Percentiles rank a stretch among this genome's conserved stretches.
Evolutionary conservation across 2,888 invertebrate genomes (phyloP).

Genomic region (Heliconius ethilla): DNA sequence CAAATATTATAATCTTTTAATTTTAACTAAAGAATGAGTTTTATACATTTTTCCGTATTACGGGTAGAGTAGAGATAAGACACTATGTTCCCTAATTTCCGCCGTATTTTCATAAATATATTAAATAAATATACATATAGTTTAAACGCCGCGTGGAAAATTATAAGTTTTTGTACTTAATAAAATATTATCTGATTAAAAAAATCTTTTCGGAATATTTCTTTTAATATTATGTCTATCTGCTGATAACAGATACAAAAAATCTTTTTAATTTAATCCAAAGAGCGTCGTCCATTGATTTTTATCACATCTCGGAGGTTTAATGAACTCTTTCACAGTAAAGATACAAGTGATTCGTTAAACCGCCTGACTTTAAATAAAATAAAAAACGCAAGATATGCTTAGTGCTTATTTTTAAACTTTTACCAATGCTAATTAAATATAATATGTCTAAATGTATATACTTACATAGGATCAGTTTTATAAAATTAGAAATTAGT

Average conservation of each 20-base stretch:
- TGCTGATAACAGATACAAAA: slow-evolving; percentile 6
- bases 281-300: background rate
- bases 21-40: too few relatives aligned
- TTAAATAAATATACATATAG: too few relatives aligned
- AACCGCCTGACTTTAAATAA: background rate
- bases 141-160: too few relatives aligned
- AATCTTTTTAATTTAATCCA: slow-evolving; percentile 5
- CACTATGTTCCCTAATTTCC: too few relatives aligned
- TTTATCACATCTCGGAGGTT: slow-evolving; percentile 3
- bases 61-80: too few relatives aligned
- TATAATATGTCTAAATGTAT: too few relatives aligned
- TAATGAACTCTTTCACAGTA: slow-evolving; percentile 7
- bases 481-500: too few relatives aligned
- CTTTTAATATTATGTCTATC: background rate
- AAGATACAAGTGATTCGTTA: background rate
- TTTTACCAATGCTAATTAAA: background rate
- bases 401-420: background rate
- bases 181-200: background rate
- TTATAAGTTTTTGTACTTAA: too few relatives aligned
- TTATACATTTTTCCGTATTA: too few relatives aligned
- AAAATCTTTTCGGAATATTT: background rate
- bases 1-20: too few relatives aligned
- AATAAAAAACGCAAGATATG: background rate
- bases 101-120: too few relatives aligned
- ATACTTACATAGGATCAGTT: too few relatives aligned